Evolutionary conservation across 2,797 vertebrate genomes (phyloP), one percentile per base, ranked within the genome.

Genomic region (Ctenochaetus hawaiiensis): DNA sequence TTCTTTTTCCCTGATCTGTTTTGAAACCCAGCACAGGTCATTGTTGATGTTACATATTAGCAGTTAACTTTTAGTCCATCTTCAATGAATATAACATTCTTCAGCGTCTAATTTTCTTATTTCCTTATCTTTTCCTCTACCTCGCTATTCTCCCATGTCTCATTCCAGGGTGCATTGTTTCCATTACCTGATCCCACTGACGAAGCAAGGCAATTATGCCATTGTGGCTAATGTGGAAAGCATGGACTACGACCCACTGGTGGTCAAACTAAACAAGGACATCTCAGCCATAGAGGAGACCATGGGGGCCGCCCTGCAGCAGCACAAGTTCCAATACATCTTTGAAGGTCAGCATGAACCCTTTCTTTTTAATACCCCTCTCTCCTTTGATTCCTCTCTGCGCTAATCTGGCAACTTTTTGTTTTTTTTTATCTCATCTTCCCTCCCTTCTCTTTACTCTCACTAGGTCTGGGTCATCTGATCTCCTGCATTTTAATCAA

Each of bases 401-500:
- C 45, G 6, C 9, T 56, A 4, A 30, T 63, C 17, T 39, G n/a
- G 44, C 47, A 26, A 8, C 59, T 2, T 8, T 54, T 7, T 2
- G 6, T 34, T 34, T 26, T 6, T 61, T 22, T 48, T 59, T n/a
- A n/a, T 17, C 13, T 71, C n/a, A 18, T 51, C 44, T 10, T 39
- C 39, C 39, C 10, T 30, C 26, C 26, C 39, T 10, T 39, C 39
- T 39, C 39, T 39, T 39, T 39, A 5, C 11, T 70, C 30, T 58
- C 26, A 12, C 3, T 74, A 99, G 98, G 98, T 26, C 87, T 99
- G 81, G 98, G 98, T 18, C 98, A 99, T 81, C 94, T 99, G 45
- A 98, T 99, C 88, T 99, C 98, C 89, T 99, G 98, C 80, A 99
- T 99, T 65, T 96, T 99, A 17, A 98, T 99, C 91, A 99, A 99